Conservation (phyloP, 2,888 invertebrate species). For the Holacanthella duospinosa region DNA sequence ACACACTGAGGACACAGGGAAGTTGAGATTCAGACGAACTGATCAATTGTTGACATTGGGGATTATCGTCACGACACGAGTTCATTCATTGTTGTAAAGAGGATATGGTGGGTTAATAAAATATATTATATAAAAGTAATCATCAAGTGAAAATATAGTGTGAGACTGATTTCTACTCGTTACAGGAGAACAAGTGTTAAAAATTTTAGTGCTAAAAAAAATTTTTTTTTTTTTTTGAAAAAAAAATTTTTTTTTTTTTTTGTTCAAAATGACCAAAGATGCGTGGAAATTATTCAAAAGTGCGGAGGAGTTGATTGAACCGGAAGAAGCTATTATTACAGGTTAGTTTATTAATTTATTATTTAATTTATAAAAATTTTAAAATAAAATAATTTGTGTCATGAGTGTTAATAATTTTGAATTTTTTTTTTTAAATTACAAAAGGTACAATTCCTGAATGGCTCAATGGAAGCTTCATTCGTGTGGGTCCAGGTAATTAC, state of each 20-base stretch:
- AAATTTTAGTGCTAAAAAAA: no score
- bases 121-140: neutral
- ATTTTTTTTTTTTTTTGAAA: no score
- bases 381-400: no score
- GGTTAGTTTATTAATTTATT: no score
- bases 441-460: constrained; percentile 43
- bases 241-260: no score
- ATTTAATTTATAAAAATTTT: no score
- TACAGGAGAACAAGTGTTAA: no score
- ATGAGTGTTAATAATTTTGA: neutral
- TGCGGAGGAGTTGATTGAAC: constrained; percentile 1
- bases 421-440: constrained; percentile 10
- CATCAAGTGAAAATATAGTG: no score
- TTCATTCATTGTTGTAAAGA: neutral
- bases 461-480: constrained; percentile 42
- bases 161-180: no score
- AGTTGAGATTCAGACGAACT: no score
- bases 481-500: constrained; percentile 44
- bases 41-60: neutral
- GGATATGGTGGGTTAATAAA: neutral
- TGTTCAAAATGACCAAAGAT: neutral
- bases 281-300: constrained; percentile 3
- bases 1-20: no score
- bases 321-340: neutral
- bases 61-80: neutral